Evolutionary conservation across 92 coral and sea anemone genomes (phyloP), one percentile per base, ranked within the genome.

Genomic region (Epizoanthus illoricatus): DNA sequence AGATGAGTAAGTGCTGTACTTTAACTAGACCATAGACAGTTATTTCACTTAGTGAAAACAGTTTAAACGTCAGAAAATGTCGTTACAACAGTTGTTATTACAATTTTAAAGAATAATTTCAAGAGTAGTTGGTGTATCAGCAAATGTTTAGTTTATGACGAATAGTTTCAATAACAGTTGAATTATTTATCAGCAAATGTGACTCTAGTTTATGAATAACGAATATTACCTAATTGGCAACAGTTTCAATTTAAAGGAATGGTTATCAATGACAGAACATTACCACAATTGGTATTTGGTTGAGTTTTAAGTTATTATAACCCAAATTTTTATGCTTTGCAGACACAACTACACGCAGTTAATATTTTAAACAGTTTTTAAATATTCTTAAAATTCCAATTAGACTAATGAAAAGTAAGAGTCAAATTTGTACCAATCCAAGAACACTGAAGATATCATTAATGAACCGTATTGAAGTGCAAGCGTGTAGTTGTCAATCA

Each of bases 371-470:
- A 69, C 54, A 69, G 74, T 69, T 69, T 69, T 69, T 18, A 28
- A 28, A 39, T 11, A 69, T 69, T 65, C 69, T 65, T 65, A 23
- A 57, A 57, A 57, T 57, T 57, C n/a, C 42, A 21, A 65, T 65
- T 65, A 69, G 74, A 67, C 47, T 28, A 67, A 10, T 67, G 5
- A 67, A 70, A 43, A 71, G 60, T 71, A 71, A 71, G 40, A 71
- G 75, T 71, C 75, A 71, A 71, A 43, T 71, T 71, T 71, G 59
- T 71, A 71, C 39, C 75, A 45, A 71, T 71, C 75, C 75, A 71
- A 71, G 60, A 71, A 71, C 16, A 71, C 43, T 71, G 75, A 71
- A 71, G 61, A 71, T 71, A 41, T 70, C n/a, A 70, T 65, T 11
- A 65, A 70, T 70, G 8, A 70, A 71, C 36, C 75, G 18, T 45